These are phyloP conservation scores for Manis crassicaudata DNA, from an alignment of 2,797 vertebrate genomes.

Conservation along the genomic window DNA sequence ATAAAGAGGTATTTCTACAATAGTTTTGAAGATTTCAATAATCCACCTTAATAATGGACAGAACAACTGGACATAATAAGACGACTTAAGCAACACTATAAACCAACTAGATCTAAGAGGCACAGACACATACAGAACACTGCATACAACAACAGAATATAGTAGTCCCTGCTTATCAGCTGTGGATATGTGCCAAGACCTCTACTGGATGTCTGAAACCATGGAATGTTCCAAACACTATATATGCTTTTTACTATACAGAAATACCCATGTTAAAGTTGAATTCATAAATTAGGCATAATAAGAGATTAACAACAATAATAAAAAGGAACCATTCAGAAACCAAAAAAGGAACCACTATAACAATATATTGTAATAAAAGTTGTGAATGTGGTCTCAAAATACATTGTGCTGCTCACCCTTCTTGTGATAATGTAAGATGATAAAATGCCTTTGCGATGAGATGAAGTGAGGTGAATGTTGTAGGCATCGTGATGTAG, in stretches of 20 bases:
- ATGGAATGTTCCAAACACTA: neutral
- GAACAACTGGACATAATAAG: neutral
- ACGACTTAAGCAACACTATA: neutral
- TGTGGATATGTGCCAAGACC: neutral
- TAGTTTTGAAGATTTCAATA: neutral
- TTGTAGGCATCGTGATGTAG: neutral
- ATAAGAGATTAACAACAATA: neutral
- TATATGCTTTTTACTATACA: neutral
- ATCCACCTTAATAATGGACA: neutral
- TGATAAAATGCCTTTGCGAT: neutral
- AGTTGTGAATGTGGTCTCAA: neutral
- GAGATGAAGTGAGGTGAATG: neutral
- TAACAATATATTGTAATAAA: neutral
- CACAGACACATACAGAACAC: neutral
- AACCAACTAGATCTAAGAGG: neutral
- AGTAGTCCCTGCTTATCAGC: neutral
- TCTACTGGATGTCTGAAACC: neutral
- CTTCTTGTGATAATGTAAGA: neutral
- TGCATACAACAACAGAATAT: neutral
- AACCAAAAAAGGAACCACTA: neutral
- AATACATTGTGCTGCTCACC: neutral
- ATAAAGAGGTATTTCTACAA: neutral
- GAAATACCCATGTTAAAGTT: neutral
- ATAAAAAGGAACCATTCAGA: neutral
- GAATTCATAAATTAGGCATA: neutral